Conservation (phyloP, 2,888 invertebrate genomes). For the Tinea trinotella region DNA sequence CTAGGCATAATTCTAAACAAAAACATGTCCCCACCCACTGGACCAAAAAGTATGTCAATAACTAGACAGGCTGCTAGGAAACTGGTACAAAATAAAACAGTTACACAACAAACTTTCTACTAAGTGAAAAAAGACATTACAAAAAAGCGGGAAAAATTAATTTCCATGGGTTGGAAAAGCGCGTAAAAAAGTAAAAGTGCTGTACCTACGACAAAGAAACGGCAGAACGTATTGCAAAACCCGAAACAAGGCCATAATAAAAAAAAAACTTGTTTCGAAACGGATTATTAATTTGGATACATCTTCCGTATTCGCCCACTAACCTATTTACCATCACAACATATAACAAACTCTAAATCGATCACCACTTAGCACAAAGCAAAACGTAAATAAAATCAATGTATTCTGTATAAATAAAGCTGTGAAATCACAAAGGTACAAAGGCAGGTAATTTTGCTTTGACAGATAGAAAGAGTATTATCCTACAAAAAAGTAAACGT, state of each 20-base stretch:
- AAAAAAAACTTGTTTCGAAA: conserved; percentile 12
- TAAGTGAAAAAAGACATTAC: conserved; percentile 28
- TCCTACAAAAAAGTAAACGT: conserved; percentile 3
- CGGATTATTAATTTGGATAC: not conserved
- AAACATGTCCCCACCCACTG: conserved; percentile 27
- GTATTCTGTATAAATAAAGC: not conserved
- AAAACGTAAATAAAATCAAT: conserved; percentile 1
- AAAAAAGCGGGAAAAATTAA: conserved; percentile 40
- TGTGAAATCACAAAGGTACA: conserved; percentile 2
- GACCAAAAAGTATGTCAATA: conserved; percentile 42
- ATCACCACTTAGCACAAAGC: not conserved
- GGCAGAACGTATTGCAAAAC: conserved; percentile 14
- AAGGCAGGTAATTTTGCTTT: not conserved
- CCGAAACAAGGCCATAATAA: conserved; percentile 19
- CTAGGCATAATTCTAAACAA: not conserved
- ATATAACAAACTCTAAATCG: not conserved
- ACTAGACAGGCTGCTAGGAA: conserved; percentile 30
- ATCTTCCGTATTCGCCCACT: conserved; percentile 16
- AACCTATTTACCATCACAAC: conserved; percentile 10
- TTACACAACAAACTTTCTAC: conserved; percentile 31
- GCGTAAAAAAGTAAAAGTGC: conserved; percentile 59
- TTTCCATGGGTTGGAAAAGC: not conserved
- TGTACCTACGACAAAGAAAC: conserved; percentile 29
- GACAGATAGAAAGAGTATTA: conserved; percentile 8
- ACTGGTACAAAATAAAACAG: conserved; percentile 4